Evolutionary conservation across 2,888 invertebrate species (phyloP).

Genomic region (Escarpia spicata): DNA sequence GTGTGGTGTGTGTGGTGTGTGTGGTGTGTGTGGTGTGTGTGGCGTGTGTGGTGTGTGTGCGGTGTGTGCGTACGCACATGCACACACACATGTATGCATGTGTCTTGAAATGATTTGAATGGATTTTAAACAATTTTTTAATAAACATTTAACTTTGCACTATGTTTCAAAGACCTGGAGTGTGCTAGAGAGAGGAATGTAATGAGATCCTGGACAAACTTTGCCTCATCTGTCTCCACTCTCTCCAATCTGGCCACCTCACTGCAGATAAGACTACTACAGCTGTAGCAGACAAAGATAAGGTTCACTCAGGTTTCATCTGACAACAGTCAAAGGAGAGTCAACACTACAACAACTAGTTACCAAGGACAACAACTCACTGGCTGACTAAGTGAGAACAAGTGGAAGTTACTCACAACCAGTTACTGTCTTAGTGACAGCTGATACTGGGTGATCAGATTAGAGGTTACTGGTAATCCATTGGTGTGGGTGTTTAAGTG

Average conservation of each 20-base stretch:
- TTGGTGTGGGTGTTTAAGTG: too few species aligned
- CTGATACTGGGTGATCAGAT: background rate
- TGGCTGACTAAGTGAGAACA: background rate
- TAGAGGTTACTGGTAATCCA: background rate
- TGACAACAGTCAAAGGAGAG: background rate
- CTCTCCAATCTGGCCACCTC: background rate
- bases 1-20: too few species aligned
- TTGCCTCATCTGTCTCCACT: background rate
- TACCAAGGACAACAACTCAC: background rate
- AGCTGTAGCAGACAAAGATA: background rate
- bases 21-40: too few species aligned
- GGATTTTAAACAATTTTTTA: background rate
- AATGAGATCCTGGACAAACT: background rate
- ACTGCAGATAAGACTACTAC: background rate
- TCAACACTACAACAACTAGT: background rate
- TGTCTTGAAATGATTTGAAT: background rate
- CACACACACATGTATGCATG: background rate
- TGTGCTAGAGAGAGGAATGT: background rate
- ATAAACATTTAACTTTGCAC: too few species aligned
- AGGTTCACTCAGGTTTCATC: background rate
- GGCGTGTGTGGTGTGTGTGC: too few species aligned
- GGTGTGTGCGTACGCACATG: too few species aligned
- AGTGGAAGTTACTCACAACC: background rate
- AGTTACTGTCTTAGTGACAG: background rate
- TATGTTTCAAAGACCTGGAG: too few species aligned